Evolutionary conservation across 2,888 invertebrate genomes (phyloP).

Genomic region (Alentia gelatinosa): DNA sequence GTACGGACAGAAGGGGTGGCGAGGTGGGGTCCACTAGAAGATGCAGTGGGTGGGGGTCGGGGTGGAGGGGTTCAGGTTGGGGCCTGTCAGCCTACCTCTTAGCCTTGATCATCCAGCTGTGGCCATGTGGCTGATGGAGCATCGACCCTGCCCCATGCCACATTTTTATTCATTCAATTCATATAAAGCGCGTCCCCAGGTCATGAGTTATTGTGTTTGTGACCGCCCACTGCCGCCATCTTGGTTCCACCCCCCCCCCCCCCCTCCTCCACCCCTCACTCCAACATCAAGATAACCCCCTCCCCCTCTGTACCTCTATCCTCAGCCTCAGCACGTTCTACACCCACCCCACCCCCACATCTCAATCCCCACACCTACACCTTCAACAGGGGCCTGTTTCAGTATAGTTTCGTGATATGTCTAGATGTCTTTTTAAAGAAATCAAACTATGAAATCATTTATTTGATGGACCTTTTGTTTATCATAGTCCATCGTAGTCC

Average conservation of each 20-base stretch:
- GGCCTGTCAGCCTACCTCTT: conserved; percentile 23
- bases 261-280: not conserved
- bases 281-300: not conserved
- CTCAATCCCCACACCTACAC: no score
- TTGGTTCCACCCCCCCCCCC: not conserved
- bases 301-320: not conserved
- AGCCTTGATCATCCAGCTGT: conserved; percentile 49
- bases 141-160: not conserved
- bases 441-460: no score
- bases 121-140: not conserved
- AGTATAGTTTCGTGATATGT: no score
- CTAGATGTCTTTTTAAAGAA: no score
- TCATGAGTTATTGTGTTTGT: conserved; percentile 26
- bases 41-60: not conserved
- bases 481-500: no score
- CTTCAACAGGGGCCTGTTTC: no score
- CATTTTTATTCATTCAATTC: conserved; percentile 53
- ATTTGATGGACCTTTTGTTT: no score
- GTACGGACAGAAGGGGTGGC: no score
- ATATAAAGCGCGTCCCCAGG: not conserved
- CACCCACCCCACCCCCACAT: no score
- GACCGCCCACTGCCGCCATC: not conserved
- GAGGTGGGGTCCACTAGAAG: no score
- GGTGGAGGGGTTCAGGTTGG: not conserved
- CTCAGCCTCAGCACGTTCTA: not conserved